phyloP scores from a whole-genome alignment of 1,140 invertebrate species.

The Hetaerina americana region DNA sequence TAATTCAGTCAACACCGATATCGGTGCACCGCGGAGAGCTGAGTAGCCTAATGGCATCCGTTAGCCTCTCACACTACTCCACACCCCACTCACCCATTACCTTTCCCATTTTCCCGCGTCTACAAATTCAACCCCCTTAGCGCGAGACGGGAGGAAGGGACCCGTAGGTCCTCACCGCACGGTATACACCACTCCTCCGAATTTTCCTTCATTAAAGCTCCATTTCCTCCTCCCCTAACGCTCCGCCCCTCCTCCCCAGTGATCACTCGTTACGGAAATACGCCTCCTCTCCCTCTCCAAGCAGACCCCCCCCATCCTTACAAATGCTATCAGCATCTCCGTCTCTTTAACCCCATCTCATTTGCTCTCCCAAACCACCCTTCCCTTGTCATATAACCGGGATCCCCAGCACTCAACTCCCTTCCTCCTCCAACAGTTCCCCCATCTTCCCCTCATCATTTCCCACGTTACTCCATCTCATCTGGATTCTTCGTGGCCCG shows the following conservation, averaged over 20 bases:
- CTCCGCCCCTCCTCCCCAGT: background rate
- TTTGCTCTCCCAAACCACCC: background rate
- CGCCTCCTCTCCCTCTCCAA: no score
- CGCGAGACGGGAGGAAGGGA: no score
- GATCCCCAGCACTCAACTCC: no score
- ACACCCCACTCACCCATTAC: background rate
- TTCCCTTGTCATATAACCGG: no score
- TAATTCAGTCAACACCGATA: background rate
- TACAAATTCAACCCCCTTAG: no score
- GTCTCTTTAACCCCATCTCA: background rate
- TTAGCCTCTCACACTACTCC: background rate
- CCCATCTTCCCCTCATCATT: no score
- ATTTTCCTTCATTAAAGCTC: background rate
- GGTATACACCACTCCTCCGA: background rate
- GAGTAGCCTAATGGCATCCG: background rate
- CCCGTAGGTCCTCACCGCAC: no score
- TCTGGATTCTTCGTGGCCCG: no score
- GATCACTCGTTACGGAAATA: background rate
- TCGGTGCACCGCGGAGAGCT: background rate
- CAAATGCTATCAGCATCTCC: background rate
- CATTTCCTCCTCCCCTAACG: background rate
- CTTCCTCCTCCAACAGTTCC: no score
- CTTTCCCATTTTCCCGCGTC: background rate
- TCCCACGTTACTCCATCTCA: no score
- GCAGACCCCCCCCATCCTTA: no score